These are phyloP conservation scores for Drosophila subobscura DNA, from an alignment of 1,140 invertebrate genomes.

Conservation along the genomic window DNA sequence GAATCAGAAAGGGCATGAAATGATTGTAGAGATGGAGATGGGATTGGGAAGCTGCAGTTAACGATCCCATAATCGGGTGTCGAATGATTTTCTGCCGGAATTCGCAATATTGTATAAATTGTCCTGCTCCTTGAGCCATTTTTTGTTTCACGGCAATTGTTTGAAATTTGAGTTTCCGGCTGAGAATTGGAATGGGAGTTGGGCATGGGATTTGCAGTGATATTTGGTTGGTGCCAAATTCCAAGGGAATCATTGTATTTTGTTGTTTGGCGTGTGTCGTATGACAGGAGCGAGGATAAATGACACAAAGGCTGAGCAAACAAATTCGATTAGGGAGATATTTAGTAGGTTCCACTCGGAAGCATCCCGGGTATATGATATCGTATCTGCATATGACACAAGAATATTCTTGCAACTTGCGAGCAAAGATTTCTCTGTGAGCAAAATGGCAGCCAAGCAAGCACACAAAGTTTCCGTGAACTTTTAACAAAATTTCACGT, in stretches of 20 bases:
- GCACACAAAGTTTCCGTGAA: conserved; percentile 65
- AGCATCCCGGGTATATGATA: background rate
- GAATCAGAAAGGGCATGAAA: conserved; percentile 1
- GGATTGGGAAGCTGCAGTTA: conserved; percentile 48
- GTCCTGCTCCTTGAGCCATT: conserved; percentile 39
- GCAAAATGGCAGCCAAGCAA: conserved; percentile 45
- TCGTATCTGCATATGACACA: conserved; percentile 59
- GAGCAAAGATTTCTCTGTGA: conserved; percentile 34
- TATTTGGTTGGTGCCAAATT: conserved; percentile 18
- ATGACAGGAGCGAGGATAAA: conserved; percentile 35
- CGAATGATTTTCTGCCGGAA: conserved; percentile 60
- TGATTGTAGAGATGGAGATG: background rate
- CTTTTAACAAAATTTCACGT: conserved; percentile 77
- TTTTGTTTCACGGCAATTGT: conserved; percentile 51
- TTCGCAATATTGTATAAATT: conserved; percentile 79
- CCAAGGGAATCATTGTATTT: conserved; percentile 17
- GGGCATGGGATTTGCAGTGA: conserved; percentile 1
- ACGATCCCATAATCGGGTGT: conserved; percentile 64
- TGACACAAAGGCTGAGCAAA: conserved; percentile 11
- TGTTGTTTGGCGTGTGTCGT: conserved; percentile 62
- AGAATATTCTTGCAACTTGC: conserved; percentile 49
- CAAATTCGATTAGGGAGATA: conserved; percentile 28
- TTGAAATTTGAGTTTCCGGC: conserved; percentile 74
- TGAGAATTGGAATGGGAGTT: conserved; percentile 25
- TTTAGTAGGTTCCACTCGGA: background rate